These are phyloP conservation scores for Australoheros facetus DNA, from an alignment of 2,797 vertebrate genomes.

Conservation along the genomic window DNA sequence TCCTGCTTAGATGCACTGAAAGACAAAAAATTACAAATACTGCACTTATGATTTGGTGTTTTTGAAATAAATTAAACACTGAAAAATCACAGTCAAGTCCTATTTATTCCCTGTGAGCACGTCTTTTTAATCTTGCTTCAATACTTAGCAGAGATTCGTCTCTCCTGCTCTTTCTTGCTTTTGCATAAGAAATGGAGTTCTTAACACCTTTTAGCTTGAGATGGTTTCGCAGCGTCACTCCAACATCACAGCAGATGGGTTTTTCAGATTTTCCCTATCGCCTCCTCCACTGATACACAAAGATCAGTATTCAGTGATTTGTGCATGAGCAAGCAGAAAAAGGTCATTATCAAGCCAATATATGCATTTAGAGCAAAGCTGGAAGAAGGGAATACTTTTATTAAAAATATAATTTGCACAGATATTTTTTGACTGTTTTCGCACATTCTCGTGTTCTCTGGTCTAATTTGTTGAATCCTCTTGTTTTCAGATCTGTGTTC, in stretches of 20 bases:
- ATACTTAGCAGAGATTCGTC: slow-evolving; percentile 28
- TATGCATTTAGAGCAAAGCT: background rate
- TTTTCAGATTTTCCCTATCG: slow-evolving; percentile 44
- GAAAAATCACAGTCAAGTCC: slow-evolving; percentile 22
- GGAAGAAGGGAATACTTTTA: background rate
- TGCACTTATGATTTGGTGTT: slow-evolving; percentile 8
- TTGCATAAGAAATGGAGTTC: slow-evolving; percentile 39
- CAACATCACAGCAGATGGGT: slow-evolving; percentile 62
- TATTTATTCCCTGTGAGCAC: background rate
- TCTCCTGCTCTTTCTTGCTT: slow-evolving; percentile 25
- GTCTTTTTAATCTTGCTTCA: slow-evolving; percentile 26
- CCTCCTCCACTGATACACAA: slow-evolving; percentile 33
- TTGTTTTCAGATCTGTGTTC: slow-evolving; percentile 60
- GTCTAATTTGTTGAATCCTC: slow-evolving; percentile 20
- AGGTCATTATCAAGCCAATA: slow-evolving; percentile 9
- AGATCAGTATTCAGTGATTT: slow-evolving; percentile 48
- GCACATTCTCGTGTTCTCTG: background rate
- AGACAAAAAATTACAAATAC: slow-evolving; percentile 24
- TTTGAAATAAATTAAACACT: slow-evolving; percentile 27
- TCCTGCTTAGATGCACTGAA: slow-evolving; percentile 22
- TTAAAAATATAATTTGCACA: background rate
- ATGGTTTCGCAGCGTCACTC: slow-evolving; percentile 52
- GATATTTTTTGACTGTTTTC: background rate
- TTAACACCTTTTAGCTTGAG: slow-evolving; percentile 63
- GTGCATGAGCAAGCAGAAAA: slow-evolving; percentile 35